These are phyloP conservation scores for Proteles cristata DNA, from an alignment of 2,113 vertebrate species.

Conservation along the genomic window DNA sequence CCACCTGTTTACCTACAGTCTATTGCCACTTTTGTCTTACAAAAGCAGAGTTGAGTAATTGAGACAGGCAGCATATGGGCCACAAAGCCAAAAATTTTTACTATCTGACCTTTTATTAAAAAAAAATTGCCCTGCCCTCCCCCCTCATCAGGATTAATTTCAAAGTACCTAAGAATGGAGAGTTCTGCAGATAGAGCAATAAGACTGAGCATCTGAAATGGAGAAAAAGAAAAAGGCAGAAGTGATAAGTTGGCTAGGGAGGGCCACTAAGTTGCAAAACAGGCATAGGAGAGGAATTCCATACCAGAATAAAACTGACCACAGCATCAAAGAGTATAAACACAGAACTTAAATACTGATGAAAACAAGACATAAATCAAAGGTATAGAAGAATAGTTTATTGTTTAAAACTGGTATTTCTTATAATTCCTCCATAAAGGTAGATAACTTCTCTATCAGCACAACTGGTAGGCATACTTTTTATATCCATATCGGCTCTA, in stretches of 20 bases:
- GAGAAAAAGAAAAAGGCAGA: neutral
- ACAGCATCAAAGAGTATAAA: neutral
- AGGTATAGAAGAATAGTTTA: neutral
- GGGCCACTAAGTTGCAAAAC: neutral
- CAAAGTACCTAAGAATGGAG: neutral
- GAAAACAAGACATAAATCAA: neutral
- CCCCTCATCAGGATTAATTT: neutral
- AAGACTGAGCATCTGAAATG: neutral
- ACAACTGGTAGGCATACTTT: neutral
- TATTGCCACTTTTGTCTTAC: neutral
- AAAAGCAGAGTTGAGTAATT: neutral
- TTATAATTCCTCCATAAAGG: neutral
- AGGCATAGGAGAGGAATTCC: neutral
- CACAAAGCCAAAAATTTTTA: neutral
- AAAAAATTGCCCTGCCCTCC: neutral
- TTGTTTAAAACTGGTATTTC: neutral
- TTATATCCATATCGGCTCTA: constrained; percentile 11
- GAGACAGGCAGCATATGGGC: neutral
- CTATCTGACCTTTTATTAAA: neutral
- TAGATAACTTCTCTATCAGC: neutral
- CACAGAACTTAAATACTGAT: neutral
- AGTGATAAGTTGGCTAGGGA: neutral
- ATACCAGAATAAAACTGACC: neutral
- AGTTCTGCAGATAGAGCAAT: neutral
- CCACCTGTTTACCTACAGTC: neutral